These are phyloP conservation scores for Drosophila nigromelanica DNA, from an alignment of 1,140 invertebrate genomes.

Conservation along the genomic window DNA sequence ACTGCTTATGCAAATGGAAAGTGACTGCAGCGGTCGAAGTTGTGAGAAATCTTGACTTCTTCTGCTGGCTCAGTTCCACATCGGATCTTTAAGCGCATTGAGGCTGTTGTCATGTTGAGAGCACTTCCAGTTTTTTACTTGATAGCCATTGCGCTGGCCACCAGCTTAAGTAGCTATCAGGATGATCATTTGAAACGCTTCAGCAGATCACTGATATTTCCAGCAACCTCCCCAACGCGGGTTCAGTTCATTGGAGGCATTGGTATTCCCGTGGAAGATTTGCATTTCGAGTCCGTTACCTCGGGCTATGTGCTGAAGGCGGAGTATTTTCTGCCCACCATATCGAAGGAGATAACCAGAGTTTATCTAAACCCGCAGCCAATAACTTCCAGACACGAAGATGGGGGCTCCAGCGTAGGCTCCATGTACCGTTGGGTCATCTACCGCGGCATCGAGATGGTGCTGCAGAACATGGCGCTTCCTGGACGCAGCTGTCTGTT, in stretches of 20 bases:
- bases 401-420: constrained; percentile 28
- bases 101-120: constrained; percentile 33
- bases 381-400: constrained; percentile 50
- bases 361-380: constrained; percentile 63
- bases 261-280: constrained; percentile 77
- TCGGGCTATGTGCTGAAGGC: constrained; percentile 82
- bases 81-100: constrained; percentile 20
- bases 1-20: constrained; percentile 49
- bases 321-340: constrained; percentile 78
- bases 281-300: constrained; percentile 76
- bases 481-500: constrained; percentile 88
- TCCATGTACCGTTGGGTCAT: constrained; percentile 75
- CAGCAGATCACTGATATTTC: constrained; percentile 74
- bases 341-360: constrained; percentile 56
- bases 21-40: constrained; percentile 45
- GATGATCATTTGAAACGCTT: constrained; percentile 49
- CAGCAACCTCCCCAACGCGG: constrained; percentile 73
- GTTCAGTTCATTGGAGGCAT: constrained; percentile 81
- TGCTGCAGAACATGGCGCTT: constrained; percentile 85
- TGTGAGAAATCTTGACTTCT: constrained; percentile 46
- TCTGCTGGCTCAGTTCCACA: constrained; percentile 33
- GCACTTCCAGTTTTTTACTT: background rate
- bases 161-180: background rate
- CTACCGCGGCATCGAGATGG: constrained; percentile 73
- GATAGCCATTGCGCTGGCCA: background rate